These are phyloP conservation scores for Bombus superbus DNA, from an alignment of 1,140 invertebrate genomes.

Conservation along the genomic window DNA sequence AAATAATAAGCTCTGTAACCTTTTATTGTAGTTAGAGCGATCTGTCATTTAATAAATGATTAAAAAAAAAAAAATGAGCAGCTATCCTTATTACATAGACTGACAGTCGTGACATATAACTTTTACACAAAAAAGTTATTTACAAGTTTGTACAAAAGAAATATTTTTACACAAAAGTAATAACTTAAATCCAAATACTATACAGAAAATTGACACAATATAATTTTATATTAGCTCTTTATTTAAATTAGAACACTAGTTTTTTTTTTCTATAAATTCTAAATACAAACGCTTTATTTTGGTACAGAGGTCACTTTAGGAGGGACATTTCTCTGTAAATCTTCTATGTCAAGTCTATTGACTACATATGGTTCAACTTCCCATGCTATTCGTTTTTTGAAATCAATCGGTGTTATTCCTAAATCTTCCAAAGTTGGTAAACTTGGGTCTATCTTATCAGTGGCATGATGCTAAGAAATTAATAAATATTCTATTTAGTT, in stretches of 20 bases:
- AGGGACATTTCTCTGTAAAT: constrained; percentile 84
- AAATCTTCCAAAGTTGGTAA: constrained; percentile 94
- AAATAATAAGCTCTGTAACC: constrained; percentile 56
- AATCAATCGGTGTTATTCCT: constrained; percentile 88
- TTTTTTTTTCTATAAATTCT: constrained; percentile 9
- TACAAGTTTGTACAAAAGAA: no score
- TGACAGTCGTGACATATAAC: no score
- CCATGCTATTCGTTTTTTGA: constrained; percentile 92
- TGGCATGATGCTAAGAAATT: constrained; percentile 87
- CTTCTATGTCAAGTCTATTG: constrained; percentile 82
- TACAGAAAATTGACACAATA: constrained; percentile 1
- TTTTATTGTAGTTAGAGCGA: constrained; percentile 60
- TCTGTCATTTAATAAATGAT: constrained; percentile 63
- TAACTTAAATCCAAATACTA: not conserved
- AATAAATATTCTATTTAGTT: constrained; percentile 37
- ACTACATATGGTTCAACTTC: constrained; percentile 86
- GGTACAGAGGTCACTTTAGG: constrained; percentile 35
- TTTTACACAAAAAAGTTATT: no score
- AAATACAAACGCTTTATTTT: constrained; percentile 17
- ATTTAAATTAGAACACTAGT: constrained; percentile 39
- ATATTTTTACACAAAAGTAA: not conserved
- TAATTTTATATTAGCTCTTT: constrained; percentile 11
- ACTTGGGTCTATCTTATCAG: constrained; percentile 86
- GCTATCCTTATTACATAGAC: not conserved
- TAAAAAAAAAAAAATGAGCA: constrained; percentile 31